Percentiles rank a stretch among this genome's conserved stretches.
These are phyloP conservation scores for Phrynosoma blainvillii DNA, from an alignment of 2,113 vertebrate species.

Conservation along the genomic window DNA sequence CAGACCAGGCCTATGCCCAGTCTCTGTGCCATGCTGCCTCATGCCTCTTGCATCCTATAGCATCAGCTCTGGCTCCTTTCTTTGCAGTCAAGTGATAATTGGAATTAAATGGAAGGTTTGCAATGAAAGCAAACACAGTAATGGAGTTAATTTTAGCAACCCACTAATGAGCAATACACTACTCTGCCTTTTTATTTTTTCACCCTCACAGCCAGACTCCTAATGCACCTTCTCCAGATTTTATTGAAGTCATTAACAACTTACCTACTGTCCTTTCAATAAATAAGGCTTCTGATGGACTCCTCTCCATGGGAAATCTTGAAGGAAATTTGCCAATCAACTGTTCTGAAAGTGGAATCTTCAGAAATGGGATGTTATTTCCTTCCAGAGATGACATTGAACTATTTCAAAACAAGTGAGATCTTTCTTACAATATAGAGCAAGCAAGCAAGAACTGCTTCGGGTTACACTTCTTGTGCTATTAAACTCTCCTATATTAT, in stretches of 20 bases:
- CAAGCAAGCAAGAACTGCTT: slow-evolving; percentile 43
- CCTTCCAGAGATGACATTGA: slow-evolving; percentile 61
- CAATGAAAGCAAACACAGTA: slow-evolving; percentile 62
- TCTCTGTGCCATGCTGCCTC: background rate
- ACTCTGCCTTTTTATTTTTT: slow-evolving; percentile 34
- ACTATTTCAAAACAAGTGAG: slow-evolving; percentile 58
- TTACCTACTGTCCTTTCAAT: slow-evolving; percentile 64
- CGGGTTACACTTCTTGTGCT: slow-evolving; percentile 30
- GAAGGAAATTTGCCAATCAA: slow-evolving; percentile 67
- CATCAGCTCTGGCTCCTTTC: background rate
- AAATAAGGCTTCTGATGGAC: slow-evolving; percentile 56
- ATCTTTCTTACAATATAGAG: slow-evolving; percentile 51
- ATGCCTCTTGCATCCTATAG: background rate
- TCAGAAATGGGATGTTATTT: slow-evolving; percentile 53
- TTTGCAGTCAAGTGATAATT: slow-evolving; percentile 16
- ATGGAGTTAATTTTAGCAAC: slow-evolving; percentile 72
- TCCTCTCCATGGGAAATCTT: slow-evolving; percentile 50
- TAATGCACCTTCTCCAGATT: slow-evolving; percentile 58
- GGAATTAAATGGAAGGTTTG: slow-evolving; percentile 53
- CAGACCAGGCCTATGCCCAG: background rate
- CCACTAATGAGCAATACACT: slow-evolving; percentile 61
- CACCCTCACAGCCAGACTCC: slow-evolving; percentile 60
- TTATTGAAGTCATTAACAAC: slow-evolving; percentile 68
- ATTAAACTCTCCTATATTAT: background rate
- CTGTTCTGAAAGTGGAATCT: slow-evolving; percentile 55